Evolutionary conservation across 2,113 vertebrate species (phyloP).

Genomic region (Rhea pennata): DNA sequence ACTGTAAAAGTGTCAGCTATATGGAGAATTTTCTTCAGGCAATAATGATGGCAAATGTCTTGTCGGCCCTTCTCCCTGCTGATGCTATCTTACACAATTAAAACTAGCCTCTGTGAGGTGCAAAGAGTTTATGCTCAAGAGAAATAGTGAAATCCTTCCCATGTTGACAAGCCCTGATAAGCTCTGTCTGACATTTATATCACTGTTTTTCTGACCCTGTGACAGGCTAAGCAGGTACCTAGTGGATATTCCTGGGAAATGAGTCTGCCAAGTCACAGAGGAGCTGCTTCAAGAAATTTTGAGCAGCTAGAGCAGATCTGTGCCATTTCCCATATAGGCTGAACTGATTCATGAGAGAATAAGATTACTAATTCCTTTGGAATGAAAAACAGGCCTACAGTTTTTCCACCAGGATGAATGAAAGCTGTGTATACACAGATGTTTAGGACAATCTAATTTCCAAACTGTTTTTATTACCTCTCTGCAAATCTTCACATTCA

Average conservation of each 20-base stretch:
- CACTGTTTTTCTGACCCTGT: background rate
- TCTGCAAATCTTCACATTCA: background rate
- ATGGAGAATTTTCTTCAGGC: background rate
- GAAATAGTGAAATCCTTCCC: background rate
- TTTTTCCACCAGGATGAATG: background rate
- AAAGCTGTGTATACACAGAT: background rate
- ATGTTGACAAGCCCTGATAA: background rate
- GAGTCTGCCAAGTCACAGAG: background rate
- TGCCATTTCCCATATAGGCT: background rate
- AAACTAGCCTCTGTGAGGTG: fast-evolving
- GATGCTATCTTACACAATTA: background rate
- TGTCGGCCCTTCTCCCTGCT: background rate
- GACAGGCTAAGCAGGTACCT: background rate
- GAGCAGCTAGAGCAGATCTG: fast-evolving
- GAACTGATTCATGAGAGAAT: background rate
- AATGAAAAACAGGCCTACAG: background rate
- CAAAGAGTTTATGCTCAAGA: background rate
- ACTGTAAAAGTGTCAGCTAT: background rate
- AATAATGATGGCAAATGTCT: background rate
- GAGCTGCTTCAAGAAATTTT: background rate
- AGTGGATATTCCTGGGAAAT: background rate
- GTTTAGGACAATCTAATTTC: background rate
- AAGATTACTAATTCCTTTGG: background rate
- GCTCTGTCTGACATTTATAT: background rate
- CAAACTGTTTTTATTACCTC: background rate